Evolutionary conservation across 2,888 invertebrate species (phyloP).

Genomic region (Nephrotoma flavescens): DNA sequence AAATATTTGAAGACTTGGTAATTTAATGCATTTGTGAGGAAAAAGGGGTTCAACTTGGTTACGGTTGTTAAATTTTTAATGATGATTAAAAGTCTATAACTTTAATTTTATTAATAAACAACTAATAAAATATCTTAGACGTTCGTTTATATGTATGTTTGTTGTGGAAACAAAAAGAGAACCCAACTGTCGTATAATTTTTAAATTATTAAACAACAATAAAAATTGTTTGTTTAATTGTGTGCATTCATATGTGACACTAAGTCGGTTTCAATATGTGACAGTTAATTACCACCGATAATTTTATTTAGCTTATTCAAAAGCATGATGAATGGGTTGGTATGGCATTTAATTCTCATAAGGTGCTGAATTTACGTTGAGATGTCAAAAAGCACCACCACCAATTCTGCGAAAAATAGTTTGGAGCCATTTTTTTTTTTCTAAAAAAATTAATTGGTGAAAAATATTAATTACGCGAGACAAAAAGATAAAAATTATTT

Average conservation of each 20-base stretch:
- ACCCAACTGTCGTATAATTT: neutral
- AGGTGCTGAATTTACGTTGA: no score
- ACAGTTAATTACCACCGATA: neutral
- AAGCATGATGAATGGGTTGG: neutral
- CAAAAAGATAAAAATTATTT: no score
- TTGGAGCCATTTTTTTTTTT: no score
- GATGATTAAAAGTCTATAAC: neutral
- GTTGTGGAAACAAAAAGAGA: neutral
- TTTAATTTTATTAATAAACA: neutral
- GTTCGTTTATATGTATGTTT: neutral
- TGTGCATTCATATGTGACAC: neutral
- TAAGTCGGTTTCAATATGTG: neutral
- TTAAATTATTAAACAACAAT: neutral
- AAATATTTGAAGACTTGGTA: neutral
- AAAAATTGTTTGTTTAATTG: neutral
- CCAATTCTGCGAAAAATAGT: no score
- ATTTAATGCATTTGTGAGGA: neutral
- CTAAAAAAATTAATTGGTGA: no score
- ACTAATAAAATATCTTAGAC: neutral
- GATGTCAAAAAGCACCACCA: no score
- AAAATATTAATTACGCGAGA: no score
- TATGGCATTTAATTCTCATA: no score
- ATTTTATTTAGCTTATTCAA: neutral
- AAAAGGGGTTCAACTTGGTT: neutral
- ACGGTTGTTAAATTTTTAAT: neutral